Percentiles rank a stretch among this genome's conserved stretches.
phyloP scores from a whole-genome alignment of 2,797 vertebrate genomes.

The Podarcis lilfordi region DNA sequence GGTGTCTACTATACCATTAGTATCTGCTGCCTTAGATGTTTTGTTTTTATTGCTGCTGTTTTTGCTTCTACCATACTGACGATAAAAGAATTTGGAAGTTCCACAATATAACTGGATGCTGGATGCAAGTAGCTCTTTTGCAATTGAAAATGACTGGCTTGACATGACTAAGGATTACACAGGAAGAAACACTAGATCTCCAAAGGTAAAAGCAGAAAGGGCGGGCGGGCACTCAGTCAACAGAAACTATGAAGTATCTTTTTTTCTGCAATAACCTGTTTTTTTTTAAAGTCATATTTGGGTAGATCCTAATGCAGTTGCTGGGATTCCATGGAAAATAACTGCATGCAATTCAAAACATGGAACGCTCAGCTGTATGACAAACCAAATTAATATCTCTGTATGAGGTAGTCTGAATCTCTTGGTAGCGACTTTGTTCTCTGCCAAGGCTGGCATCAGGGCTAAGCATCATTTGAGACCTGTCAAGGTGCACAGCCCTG shows the following conservation, averaged over 20 bases:
- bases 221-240: background rate
- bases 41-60: background rate
- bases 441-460: too few relatives aligned
- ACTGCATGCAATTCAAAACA: background rate
- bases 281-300: background rate
- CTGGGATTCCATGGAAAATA: background rate
- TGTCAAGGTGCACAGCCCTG: too few relatives aligned
- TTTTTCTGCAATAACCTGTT: background rate
- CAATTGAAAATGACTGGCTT: background rate
- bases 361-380: background rate
- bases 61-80: rapidly evolving
- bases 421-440: too few relatives aligned
- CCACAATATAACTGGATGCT: background rate
- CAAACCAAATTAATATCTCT: background rate
- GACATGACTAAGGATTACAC: conserved; percentile 15
- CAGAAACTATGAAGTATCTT: background rate
- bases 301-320: background rate
- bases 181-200: background rate
- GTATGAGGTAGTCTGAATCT: background rate
- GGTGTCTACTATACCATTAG: background rate
- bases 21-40: background rate
- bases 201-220: background rate
- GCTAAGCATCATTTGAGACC: too few relatives aligned
- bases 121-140: background rate
- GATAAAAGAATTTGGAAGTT: background rate